phyloP scores from a whole-genome alignment of 2,113 vertebrate species.

The Zosterops lateralis region DNA sequence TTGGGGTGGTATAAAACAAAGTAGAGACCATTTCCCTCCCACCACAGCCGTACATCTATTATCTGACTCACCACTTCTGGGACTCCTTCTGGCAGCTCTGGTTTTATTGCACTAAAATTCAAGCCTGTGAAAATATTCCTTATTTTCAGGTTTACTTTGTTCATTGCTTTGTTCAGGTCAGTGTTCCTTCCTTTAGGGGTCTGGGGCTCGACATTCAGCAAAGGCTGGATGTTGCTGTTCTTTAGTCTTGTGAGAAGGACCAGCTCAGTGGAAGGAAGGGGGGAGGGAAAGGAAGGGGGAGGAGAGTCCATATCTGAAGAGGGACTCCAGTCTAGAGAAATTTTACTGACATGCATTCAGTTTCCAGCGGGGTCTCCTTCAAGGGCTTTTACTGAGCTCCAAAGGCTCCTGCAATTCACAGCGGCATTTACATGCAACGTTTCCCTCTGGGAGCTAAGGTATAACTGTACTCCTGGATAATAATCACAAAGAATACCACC shows the following conservation, averaged over 20 bases:
- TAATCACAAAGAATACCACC: conserved; percentile 54
- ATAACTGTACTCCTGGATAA: conserved; percentile 59
- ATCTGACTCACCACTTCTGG: conserved; percentile 55
- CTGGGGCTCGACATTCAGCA: neutral
- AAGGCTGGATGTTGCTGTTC: neutral
- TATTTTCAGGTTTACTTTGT: conserved; percentile 1
- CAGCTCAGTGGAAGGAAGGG: conserved; percentile 2
- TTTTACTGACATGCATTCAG: conserved; percentile 66
- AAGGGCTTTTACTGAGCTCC: conserved; percentile 47
- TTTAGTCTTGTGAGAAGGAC: conserved; percentile 24
- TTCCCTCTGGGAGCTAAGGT: conserved; percentile 46
- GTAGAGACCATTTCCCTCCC: conserved; percentile 35
- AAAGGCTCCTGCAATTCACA: conserved; percentile 39
- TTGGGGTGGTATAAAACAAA: neutral
- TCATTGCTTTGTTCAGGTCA: neutral
- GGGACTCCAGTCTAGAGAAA: conserved; percentile 34
- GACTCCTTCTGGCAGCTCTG: conserved; percentile 32
- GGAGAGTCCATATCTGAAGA: conserved; percentile 54
- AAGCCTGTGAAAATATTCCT: conserved; percentile 23
- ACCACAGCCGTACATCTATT: neutral
- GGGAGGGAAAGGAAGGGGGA: conserved; percentile 29
- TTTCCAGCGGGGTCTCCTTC: conserved; percentile 49
- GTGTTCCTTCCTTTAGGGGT: neutral
- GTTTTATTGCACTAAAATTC: conserved; percentile 33
- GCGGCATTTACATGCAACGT: conserved; percentile 35